Evolutionary conservation across 2,888 invertebrate genomes (phyloP).

Genomic region (Lydus trimaculatus): DNA sequence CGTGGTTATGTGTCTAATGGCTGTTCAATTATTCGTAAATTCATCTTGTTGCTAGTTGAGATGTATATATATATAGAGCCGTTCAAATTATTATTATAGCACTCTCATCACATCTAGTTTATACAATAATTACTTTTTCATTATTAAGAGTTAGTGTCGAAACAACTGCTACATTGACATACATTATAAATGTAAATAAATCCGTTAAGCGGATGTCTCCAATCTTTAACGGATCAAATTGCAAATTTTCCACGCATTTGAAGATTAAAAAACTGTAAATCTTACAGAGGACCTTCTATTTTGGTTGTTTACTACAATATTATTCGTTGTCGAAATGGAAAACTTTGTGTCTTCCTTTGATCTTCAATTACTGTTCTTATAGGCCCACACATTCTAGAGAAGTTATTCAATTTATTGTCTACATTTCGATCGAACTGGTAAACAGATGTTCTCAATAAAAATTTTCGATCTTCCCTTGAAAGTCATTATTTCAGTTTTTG

Average conservation of each 20-base stretch:
- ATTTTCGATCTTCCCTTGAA: too few relatives aligned
- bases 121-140: slow-evolving; percentile 1
- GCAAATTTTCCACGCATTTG: neutral
- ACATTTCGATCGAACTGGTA: too few relatives aligned
- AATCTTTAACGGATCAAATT: neutral
- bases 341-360: too few relatives aligned
- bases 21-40: slow-evolving; percentile 29
- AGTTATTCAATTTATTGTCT: too few relatives aligned
- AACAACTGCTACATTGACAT: neutral
- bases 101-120: neutral
- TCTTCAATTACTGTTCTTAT: too few relatives aligned
- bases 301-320: too few relatives aligned
- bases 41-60: slow-evolving; percentile 17
- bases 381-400: too few relatives aligned
- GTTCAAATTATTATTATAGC: neutral
- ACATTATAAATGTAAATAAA: neutral
- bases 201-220: neutral
- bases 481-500: too few relatives aligned
- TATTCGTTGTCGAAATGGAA: too few relatives aligned
- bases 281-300: too few relatives aligned
- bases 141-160: neutral
- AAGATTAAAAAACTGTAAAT: too few relatives aligned
- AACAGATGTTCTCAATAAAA: too few relatives aligned
- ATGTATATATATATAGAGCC: neutral
- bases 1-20: slow-evolving; percentile 25